Conservation (phyloP, 92 coral and sea anemone species). For the Pocillopora meandrina region DNA sequence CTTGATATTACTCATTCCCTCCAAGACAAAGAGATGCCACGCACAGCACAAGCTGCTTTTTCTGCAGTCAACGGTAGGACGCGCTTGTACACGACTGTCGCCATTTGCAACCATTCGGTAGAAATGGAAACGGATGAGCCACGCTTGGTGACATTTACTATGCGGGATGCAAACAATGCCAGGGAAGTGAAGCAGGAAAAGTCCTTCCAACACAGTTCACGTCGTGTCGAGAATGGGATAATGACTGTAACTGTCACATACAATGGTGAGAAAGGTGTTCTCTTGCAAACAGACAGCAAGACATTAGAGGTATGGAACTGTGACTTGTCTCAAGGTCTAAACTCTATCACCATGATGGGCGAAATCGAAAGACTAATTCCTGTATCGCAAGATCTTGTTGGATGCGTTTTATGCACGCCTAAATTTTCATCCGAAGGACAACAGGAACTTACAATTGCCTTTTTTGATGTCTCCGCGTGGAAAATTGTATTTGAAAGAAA, state of each 20-base stretch:
- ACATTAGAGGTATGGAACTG: constrained; percentile 14
- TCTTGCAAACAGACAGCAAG: constrained; percentile 2
- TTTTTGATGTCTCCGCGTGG: neutral
- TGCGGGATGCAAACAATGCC: neutral
- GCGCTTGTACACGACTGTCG: neutral
- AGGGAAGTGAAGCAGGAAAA: neutral
- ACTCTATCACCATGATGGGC: neutral
- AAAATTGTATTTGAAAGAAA: neutral
- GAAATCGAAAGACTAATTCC: constrained; percentile 1
- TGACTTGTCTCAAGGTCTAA: constrained; percentile 1
- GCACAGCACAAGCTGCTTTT: neutral
- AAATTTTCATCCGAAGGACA: neutral
- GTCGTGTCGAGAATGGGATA: neutral
- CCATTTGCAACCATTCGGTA: neutral
- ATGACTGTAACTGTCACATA: neutral
- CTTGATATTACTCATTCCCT: neutral
- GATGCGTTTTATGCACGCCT: neutral
- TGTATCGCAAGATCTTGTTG: constrained; percentile 3
- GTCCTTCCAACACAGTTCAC: neutral
- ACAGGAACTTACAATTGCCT: neutral
- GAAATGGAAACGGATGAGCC: neutral
- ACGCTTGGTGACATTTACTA: neutral
- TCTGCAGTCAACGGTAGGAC: neutral
- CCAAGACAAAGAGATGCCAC: neutral
- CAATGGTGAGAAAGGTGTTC: neutral